Evolutionary conservation across 2,113 vertebrate species (phyloP).

Genomic region (Cyphomyrus plagiostoma): DNA sequence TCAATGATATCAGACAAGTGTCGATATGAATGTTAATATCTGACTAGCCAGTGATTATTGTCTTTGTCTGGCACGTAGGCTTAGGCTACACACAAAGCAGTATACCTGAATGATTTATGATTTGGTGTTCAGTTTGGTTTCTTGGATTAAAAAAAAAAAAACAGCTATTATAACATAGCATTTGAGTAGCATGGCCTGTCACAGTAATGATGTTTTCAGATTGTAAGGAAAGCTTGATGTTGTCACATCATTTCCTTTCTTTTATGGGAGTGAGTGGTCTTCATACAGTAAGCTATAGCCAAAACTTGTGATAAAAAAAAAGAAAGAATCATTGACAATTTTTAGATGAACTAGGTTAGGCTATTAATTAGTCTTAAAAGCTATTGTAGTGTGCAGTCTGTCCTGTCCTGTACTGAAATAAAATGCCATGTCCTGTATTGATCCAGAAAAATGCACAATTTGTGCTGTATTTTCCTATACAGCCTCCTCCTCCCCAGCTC

Average conservation of each 20-base stretch:
- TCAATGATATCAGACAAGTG: neutral
- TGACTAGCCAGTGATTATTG: neutral
- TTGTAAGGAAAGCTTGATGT: neutral
- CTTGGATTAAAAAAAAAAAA: neutral
- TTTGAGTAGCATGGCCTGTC: neutral
- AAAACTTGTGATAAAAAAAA: neutral
- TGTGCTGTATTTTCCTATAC: neutral
- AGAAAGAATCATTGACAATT: neutral
- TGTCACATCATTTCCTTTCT: neutral
- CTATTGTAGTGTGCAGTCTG: neutral
- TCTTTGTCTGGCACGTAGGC: neutral
- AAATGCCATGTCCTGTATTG: neutral
- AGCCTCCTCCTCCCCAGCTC: neutral
- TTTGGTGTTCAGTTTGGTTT: neutral
- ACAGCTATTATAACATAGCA: neutral
- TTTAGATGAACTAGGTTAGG: neutral
- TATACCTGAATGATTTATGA: neutral
- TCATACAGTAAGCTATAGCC: neutral
- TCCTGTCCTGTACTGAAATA: neutral
- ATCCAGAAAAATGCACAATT: neutral
- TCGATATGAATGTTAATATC: neutral
- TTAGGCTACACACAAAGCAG: neutral
- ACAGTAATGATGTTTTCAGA: neutral
- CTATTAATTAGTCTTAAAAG: neutral
- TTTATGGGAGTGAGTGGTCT: neutral